Conservation (phyloP, 2,888 invertebrate genomes). For the Macrosoma leucophasiata region DNA sequence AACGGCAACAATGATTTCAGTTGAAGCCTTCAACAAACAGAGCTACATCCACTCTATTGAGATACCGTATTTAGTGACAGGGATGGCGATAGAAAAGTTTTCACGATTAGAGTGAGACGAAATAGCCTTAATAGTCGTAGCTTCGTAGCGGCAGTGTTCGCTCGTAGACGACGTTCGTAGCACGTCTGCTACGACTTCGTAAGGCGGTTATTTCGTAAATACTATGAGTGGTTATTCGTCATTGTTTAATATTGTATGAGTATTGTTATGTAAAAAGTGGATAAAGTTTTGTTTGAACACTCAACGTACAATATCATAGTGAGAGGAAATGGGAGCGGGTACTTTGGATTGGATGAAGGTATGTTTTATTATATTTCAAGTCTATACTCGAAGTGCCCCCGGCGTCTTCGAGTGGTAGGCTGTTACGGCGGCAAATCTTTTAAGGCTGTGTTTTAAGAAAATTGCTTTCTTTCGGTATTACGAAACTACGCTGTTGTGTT, state of each 20-base stretch:
- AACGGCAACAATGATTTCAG: conserved; percentile 58
- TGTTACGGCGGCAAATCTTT: too few species aligned
- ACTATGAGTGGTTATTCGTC: conserved; percentile 37
- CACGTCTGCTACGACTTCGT: conserved; percentile 45
- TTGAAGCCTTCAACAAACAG: conserved; percentile 55
- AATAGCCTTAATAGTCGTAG: conserved; percentile 29
- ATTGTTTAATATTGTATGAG: conserved; percentile 35
- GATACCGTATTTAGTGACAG: conserved; percentile 42
- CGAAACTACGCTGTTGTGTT: too few species aligned
- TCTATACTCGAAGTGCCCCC: too few species aligned
- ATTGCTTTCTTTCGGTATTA: too few species aligned
- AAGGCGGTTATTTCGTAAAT: conserved; percentile 24
- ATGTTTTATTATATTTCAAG: too few species aligned
- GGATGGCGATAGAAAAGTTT: conserved; percentile 31
- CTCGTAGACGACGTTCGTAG: conserved; percentile 51
- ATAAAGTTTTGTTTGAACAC: conserved; percentile 59
- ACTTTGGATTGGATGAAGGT: conserved; percentile 55
- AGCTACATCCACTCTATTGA: conserved; percentile 43
- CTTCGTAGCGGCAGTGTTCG: conserved; percentile 36
- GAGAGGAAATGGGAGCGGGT: conserved; percentile 61
- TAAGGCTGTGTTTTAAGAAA: too few species aligned
- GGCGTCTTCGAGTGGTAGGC: too few species aligned
- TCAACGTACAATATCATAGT: conserved; percentile 72
- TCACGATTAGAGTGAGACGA: conserved; percentile 27
- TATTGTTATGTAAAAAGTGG: conserved; percentile 70